Evolutionary conservation across 2,888 invertebrate species (phyloP), one percentile per base, ranked within the genome.

Genomic region (Agriotes lineatus): DNA sequence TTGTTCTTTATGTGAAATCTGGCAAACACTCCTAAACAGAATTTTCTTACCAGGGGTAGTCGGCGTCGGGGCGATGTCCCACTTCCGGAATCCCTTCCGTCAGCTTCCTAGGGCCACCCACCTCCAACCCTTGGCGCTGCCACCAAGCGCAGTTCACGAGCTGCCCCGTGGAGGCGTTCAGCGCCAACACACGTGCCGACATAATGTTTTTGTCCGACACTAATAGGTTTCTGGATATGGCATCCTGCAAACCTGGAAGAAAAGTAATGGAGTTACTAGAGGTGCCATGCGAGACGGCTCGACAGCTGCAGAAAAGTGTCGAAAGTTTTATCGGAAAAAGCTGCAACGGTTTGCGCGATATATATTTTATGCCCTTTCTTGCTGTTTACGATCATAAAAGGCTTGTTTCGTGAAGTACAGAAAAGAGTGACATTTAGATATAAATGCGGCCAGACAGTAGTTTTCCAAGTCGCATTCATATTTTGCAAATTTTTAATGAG

Each of bases 191-290:
- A 67, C 90, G 85, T 35, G 90, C 87, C 50, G 88, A 86, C 42
- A 89, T 84, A 59, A 90, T 87, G 73, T 85, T 85, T 62, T 85
- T 85, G 79, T 90, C 90, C 9, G 87, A 85, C 16, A 90, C 86
- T 39, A 93, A 87, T 72, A 94, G 85, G 33, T 92, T 91, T 83
- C 90, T 90, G 19, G 93, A 90, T 69, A 94, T 88, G 16, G 91
- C 93, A 83, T 92, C 91, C 73, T 92, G 87, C 60, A 92, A 85
- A 71, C 90, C 93, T 93, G 85, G 14, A 82, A 76, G 45, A 52
- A 60, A 33, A 60, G 18, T 25, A 54, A 30, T 52, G 7, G 5
- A 52, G 33, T 52, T 52, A 33, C 20, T 18, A 48, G 3, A 16
- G 16, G 42, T 42, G 14, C 16, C 3, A 18, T 48, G 1, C 48